Evolutionary conservation across 1,140 invertebrate species (phyloP).

Genomic region (Pachypsylla venusta): DNA sequence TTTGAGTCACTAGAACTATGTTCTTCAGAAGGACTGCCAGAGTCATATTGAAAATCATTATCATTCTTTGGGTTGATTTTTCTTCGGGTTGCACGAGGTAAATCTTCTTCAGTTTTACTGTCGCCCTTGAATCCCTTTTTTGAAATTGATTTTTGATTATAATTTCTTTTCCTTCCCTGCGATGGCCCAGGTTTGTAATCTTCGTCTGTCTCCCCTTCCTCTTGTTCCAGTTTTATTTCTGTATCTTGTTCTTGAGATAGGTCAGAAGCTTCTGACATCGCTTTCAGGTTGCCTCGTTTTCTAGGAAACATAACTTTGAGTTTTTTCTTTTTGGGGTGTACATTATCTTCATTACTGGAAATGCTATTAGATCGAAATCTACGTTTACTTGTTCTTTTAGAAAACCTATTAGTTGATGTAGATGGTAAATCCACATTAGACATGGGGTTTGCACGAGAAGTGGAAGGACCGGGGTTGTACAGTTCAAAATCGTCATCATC

Average conservation of each 20-base stretch:
- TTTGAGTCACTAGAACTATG: neutral
- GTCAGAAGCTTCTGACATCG: neutral
- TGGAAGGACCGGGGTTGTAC: neutral
- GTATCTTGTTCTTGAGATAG: too few species aligned
- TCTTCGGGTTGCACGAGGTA: neutral
- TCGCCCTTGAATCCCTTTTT: too few species aligned
- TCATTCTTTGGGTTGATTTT: neutral
- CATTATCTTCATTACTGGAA: neutral
- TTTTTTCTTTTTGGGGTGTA: too few species aligned
- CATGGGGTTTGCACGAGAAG: neutral
- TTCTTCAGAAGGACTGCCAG: neutral
- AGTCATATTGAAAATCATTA: slow-evolving; percentile 1
- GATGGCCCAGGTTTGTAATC: too few species aligned
- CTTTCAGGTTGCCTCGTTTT: neutral
- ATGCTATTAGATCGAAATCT: neutral
- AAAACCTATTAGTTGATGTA: neutral
- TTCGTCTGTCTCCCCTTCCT: too few species aligned
- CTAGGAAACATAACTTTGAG: neutral
- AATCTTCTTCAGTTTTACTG: neutral
- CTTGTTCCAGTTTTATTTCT: too few species aligned
- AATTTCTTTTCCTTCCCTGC: too few species aligned
- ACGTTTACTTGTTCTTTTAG: neutral
- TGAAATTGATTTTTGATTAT: too few species aligned
- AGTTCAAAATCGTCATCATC: neutral
- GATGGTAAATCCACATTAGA: neutral